phyloP scores from a whole-genome alignment of 2,888 invertebrate species.

The Automeris io region DNA sequence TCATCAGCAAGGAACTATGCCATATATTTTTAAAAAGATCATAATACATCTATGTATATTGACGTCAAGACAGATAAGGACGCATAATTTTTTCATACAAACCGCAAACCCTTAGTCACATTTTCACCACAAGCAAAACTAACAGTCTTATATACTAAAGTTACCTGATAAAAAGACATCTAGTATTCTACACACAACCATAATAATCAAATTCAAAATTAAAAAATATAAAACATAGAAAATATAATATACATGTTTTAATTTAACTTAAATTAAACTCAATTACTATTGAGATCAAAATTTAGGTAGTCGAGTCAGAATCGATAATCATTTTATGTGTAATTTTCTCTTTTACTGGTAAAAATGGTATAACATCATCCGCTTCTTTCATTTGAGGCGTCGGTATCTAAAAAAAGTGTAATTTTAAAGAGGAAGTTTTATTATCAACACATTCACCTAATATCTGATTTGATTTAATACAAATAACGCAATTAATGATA shows the following conservation, averaged over 20 bases:
- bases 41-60: no score
- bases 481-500: no score
- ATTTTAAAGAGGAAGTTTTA: slow-evolving; percentile 1
- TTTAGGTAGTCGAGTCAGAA: slow-evolving; percentile 21
- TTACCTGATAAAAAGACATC: no score
- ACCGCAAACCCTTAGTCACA: no score
- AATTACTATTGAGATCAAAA: slow-evolving; percentile 14
- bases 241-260: neutral
- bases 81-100: no score
- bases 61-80: no score
- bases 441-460: neutral
- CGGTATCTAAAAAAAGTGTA: slow-evolving; percentile 49
- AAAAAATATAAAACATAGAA: neutral
- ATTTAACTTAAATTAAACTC: slow-evolving; percentile 3
- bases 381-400: slow-evolving; percentile 65
- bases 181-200: no score
- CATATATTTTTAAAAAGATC: no score
- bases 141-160: no score
- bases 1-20: no score
- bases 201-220: no score
- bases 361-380: slow-evolving; percentile 59
- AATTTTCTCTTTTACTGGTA: slow-evolving; percentile 50
- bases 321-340: slow-evolving; percentile 54
- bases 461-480: slow-evolving; percentile 5
- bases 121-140: no score